A percentile compares a stretch with the other conserved stretches of the same genome.
These are phyloP conservation scores for Synanthedon myopaeformis DNA, from an alignment of 2,888 invertebrate genomes.

Conservation along the genomic window DNA sequence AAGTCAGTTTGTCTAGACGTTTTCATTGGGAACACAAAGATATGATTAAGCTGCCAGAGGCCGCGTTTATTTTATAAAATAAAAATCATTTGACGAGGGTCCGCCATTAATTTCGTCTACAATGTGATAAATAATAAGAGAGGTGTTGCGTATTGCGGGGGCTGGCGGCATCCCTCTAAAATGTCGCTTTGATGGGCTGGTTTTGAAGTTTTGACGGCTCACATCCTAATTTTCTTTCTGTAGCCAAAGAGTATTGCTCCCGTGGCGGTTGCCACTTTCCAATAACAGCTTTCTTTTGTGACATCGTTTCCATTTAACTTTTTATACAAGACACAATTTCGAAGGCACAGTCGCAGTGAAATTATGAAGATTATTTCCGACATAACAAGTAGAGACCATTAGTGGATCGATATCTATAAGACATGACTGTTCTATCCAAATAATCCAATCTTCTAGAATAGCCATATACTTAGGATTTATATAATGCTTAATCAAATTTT, in stretches of 20 bases:
- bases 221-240: slow-evolving; percentile 65
- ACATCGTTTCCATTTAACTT: slow-evolving; percentile 41
- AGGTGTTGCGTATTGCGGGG: slow-evolving; percentile 55
- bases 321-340: slow-evolving; percentile 7
- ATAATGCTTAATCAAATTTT: too few relatives aligned
- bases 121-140: slow-evolving; percentile 70
- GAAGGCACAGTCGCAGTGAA: not conserved
- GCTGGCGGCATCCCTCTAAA: slow-evolving; percentile 33
- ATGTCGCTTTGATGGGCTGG: slow-evolving; percentile 37
- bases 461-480: too few relatives aligned
- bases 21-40: slow-evolving; percentile 36
- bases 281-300: slow-evolving; percentile 50
- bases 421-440: too few relatives aligned
- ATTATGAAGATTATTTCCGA: too few relatives aligned
- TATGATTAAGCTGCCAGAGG: slow-evolving; percentile 66
- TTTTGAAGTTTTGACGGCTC: slow-evolving; percentile 66
- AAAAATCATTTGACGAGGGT: slow-evolving; percentile 69
- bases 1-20: slow-evolving; percentile 7
- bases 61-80: slow-evolving; percentile 60
- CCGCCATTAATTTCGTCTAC: slow-evolving; percentile 64
- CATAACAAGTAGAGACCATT: too few relatives aligned
- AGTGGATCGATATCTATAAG: too few relatives aligned
- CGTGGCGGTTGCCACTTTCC: slow-evolving; percentile 47
- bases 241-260: slow-evolving; percentile 24
- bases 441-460: too few relatives aligned